These are phyloP conservation scores for Microcebus lehilahytsara DNA, from an alignment of 2,113 vertebrate species.

Conservation along the genomic window DNA sequence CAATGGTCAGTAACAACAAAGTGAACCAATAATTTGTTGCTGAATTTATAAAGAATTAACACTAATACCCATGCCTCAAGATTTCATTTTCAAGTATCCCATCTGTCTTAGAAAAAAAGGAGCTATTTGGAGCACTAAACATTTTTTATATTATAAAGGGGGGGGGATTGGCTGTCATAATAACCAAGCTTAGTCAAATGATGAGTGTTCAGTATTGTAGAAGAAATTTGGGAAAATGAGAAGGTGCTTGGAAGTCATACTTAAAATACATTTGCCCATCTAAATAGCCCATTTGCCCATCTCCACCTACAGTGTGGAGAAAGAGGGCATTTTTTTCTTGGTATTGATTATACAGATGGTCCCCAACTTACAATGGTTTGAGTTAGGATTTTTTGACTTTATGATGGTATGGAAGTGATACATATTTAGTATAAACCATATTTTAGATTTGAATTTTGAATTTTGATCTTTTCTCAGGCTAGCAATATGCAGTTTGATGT, in stretches of 20 bases:
- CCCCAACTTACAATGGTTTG: background rate
- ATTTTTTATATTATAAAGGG: conserved; percentile 34
- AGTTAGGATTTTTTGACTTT: background rate
- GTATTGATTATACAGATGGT: background rate
- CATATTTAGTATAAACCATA: background rate
- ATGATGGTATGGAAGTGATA: background rate
- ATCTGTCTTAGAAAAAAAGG: conserved; percentile 47
- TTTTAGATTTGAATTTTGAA: background rate
- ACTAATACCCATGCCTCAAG: conserved; percentile 57
- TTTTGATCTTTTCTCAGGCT: background rate
- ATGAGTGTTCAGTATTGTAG: conserved; percentile 6
- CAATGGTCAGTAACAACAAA: conserved; percentile 31
- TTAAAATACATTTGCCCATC: conserved; percentile 8
- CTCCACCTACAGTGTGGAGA: background rate
- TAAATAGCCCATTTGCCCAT: background rate
- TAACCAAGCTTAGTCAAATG: conserved; percentile 40
- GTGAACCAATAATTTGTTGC: conserved; percentile 52
- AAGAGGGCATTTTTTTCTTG: background rate
- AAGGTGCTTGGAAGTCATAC: conserved; percentile 44
- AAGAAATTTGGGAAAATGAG: conserved; percentile 43
- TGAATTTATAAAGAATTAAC: conserved; percentile 48
- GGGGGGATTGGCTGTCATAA: conserved; percentile 6
- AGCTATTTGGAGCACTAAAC: conserved; percentile 43
- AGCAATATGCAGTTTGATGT: background rate
- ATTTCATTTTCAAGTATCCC: conserved; percentile 61